Evolutionary conservation across 1,140 invertebrate species (phyloP), one percentile per base, ranked within the genome.

Genomic region (Chironomus tepperi): DNA sequence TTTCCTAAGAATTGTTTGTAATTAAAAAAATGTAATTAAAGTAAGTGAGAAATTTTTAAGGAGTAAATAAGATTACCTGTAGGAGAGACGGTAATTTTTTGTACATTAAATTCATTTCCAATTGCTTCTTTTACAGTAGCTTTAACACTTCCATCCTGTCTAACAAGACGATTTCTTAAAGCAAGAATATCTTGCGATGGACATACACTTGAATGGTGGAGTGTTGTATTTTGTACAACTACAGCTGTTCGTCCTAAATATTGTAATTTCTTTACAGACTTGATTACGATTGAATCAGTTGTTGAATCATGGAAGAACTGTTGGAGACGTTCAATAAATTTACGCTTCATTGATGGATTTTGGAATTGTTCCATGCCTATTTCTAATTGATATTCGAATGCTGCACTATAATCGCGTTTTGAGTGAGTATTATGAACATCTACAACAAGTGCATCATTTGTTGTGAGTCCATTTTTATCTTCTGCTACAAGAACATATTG

Each of bases 341-440:
- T 89, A 3, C 90, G 85, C 79, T 93, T 89, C 79, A 89, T 83
- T 12, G 82, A 78, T 0, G 93, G 87, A 75, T 87, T 84, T 5
- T 87, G 87, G 75, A 97, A 93, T 2, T 85, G 82, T 5, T 91
- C 86, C 79, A 90, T 93, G 0, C 89, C 86, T 19, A 88, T 87
- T 74, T 91, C 89, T 76, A 97, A 80, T 1, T 88, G 91, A 84
- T 96, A 91, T 73, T 88, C 89, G 79, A 94, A 94, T 78, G 92
- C 88, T 42, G 91, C 86, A 80, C 87, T 84, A 81, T 90, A 81
- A 78, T 86, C 78, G 81, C 65, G 84, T 77, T 81, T 86, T 84
- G 73, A 84, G 79, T 74, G 87, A 5, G 18, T 10, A 70, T 70
- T 70, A 81, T 7, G 87, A 0, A 95, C 91, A 74, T 89, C 88